Evolutionary conservation across 2,113 vertebrate genomes (phyloP), one percentile per base, ranked within the genome.

Genomic region (Dipodomys spectabilis): DNA sequence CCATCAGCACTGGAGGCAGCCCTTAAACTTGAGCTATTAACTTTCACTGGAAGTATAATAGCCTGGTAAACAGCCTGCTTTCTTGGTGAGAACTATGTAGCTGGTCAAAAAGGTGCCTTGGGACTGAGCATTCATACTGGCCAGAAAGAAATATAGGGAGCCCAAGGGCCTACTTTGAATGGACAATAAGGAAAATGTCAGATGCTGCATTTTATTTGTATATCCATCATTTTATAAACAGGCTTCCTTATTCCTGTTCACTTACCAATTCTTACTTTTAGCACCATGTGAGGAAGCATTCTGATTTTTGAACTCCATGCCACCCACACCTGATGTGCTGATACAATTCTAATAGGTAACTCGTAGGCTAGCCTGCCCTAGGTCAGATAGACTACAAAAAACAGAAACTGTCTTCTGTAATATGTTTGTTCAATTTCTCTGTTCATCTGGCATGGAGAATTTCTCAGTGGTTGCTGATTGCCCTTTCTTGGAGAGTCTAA

Each of bases 1-100:
- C 82, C 86, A 84, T 65, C 49, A 53, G 77, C 65, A 85, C 95
- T 88, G 82, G 7, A 86, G 69, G 87, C 18, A 78, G 35, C 82
- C 53, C 57, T 95, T 94, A 86, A 93, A 93, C n/a, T 85, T 88
- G 91, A 92, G 93, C 91, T 94, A 49, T 88, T 93, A 82, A 60
- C 88, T 83, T 80, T 90, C 49, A 30, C n/a, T 13, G 39, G 22
- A 28, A 94, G 60, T 69, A 28, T 74, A 88, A 78, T 5, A 1
- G 53, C 62, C 23, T 20, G 57, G 35, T 85, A 78, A 96, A 90
- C 45, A 69, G 35, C 39, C 45, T 2, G 65, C n/a, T 87, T 94
- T 89, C 32, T 92, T 39, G 12, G 1, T 18, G 35, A 49, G 45
- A 57, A 49, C 35, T 28, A 0, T 30, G 44, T 65, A 28, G 23